phyloP scores from a whole-genome alignment of 30 jellyfish, hydroid and myxozoan genomes.

The Hydractinia echinata region DNA sequence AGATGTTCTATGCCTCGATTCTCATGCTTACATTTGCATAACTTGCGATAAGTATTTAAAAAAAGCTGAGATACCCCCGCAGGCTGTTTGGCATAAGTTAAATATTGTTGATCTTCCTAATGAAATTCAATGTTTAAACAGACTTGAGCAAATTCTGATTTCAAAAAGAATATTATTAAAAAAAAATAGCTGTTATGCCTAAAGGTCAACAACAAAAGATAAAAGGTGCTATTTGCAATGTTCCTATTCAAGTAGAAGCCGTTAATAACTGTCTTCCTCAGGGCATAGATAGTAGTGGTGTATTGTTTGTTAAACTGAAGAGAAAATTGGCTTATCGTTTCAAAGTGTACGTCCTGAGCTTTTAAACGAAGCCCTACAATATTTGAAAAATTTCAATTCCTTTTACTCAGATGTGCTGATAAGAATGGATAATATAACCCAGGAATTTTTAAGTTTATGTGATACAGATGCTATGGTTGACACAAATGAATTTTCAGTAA shows the following conservation, averaged over 20 bases:
- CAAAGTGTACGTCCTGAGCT: constrained; percentile 24
- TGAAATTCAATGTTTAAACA: neutral
- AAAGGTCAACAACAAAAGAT: constrained; percentile 26
- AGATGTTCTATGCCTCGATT: neutral
- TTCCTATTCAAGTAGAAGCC: neutral
- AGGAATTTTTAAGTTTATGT: constrained; percentile 4
- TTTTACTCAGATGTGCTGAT: constrained; percentile 9
- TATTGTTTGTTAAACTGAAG: neutral
- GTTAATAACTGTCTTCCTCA: neutral
- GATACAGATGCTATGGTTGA: constrained; percentile 20
- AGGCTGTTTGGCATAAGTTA: neutral
- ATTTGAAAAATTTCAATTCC: neutral
- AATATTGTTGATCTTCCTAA: neutral
- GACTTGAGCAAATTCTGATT: too few relatives aligned
- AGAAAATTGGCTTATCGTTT: constrained; percentile 20
- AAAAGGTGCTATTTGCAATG: constrained; percentile 21
- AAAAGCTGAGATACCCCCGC: neutral
- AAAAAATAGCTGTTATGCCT: constrained; percentile 16
- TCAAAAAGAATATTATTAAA: too few relatives aligned
- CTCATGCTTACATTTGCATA: neutral
- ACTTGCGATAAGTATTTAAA: neutral
- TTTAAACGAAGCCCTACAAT: neutral
- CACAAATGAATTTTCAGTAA: constrained; percentile 4
- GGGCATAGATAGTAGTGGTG: neutral
- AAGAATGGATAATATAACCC: constrained; percentile 16